Evolutionary conservation across 2,113 vertebrate species (phyloP).

Genomic region (Mesocricetus auratus): DNA sequence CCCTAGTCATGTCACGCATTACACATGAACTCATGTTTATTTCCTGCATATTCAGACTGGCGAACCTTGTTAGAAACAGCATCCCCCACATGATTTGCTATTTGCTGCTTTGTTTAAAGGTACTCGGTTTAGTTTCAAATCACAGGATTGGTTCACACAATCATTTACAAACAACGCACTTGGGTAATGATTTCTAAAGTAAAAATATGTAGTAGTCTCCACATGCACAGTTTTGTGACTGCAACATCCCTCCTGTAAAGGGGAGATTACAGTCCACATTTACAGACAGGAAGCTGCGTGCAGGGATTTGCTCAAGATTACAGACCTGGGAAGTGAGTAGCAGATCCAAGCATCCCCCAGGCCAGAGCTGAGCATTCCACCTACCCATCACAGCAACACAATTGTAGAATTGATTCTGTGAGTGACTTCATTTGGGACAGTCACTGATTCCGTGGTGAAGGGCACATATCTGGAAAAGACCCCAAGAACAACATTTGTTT

Average conservation of each 20-base stretch:
- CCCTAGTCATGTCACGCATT: fast-evolving
- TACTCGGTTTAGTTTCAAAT: background rate
- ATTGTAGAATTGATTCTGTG: conserved; percentile 55
- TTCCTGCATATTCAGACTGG: background rate
- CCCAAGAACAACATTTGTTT: conserved; percentile 51
- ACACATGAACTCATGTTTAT: background rate
- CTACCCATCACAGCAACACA: background rate
- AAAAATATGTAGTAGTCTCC: background rate
- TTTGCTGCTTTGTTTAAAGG: conserved; percentile 1
- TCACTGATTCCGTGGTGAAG: conserved; percentile 17
- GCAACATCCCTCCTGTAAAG: background rate
- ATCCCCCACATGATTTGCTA: background rate
- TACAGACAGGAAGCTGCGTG: background rate
- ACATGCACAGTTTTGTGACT: background rate
- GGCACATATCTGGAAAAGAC: conserved; percentile 55
- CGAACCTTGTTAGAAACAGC: background rate
- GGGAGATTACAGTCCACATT: background rate
- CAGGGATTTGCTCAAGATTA: background rate
- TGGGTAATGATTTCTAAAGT: background rate
- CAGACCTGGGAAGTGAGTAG: background rate
- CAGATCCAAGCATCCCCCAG: background rate
- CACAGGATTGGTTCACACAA: background rate
- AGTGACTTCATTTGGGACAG: conserved; percentile 58
- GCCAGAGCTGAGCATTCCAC: background rate
- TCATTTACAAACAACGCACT: conserved; percentile 3